A percentile compares a stretch with the other conserved stretches of the same genome.
Conservation (phyloP, 2,888 invertebrate species). For the Enchytraeus crypticus region DNA sequence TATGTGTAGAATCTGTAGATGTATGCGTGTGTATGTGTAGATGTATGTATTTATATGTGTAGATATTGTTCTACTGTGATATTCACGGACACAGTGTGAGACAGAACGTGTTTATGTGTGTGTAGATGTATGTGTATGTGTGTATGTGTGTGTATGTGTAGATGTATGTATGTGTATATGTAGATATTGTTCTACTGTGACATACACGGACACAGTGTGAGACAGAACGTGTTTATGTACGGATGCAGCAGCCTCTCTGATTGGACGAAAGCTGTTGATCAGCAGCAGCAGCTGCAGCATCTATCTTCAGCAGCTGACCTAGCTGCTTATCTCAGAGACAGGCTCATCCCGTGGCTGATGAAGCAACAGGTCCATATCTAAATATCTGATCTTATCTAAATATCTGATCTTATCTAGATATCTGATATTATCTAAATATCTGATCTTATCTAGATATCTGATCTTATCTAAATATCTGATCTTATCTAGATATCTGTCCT, state of each 20-base stretch:
- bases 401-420: no score
- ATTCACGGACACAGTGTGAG: background rate
- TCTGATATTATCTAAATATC: no score
- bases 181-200: constrained; percentile 47
- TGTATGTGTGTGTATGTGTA: background rate
- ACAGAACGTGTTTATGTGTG: background rate
- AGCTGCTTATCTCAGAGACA: constrained; percentile 39
- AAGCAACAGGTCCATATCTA: constrained; percentile 35
- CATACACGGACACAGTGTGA: constrained; percentile 47
- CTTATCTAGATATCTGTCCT: no score
- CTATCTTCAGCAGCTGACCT: no score
- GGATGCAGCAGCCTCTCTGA: constrained; percentile 42
- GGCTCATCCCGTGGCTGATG: constrained; percentile 47
- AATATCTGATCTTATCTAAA: background rate
- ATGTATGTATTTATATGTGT: no score
- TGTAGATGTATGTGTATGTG: background rate
- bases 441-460: no score
- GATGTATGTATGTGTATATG: constrained; percentile 1
- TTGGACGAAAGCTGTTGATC: background rate
- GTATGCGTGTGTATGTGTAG: no score
- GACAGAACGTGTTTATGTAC: constrained; percentile 49
- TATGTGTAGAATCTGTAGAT: no score
- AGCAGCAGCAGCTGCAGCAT: background rate
- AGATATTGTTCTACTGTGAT: no score
- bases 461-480: no score